Conservation (phyloP, 2,797 vertebrate species). For the Eulemur mongoz region DNA sequence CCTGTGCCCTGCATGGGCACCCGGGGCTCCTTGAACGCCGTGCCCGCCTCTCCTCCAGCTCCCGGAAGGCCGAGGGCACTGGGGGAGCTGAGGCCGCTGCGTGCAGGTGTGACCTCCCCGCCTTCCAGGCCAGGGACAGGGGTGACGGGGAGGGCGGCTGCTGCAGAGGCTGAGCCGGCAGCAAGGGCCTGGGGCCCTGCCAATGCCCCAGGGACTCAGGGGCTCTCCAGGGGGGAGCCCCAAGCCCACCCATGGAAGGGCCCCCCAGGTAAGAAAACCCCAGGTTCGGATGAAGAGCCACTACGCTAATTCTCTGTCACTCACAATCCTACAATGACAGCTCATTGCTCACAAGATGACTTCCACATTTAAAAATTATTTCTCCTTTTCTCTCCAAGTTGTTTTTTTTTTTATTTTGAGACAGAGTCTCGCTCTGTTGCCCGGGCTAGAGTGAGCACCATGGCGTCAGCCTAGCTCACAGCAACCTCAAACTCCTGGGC, state of each 20-base stretch:
- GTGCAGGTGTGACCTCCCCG: background rate
- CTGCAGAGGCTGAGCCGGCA: background rate
- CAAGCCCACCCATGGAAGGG: background rate
- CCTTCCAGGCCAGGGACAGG: background rate
- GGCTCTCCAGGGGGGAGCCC: slow-evolving; percentile 48
- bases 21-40: background rate
- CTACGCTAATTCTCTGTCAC: background rate
- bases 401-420: too few relatives aligned
- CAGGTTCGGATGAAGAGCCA: background rate
- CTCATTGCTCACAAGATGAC: background rate
- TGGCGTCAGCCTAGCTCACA: too few relatives aligned
- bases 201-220: slow-evolving; percentile 8
- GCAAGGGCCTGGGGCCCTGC: background rate
- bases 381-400: background rate
- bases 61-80: background rate
- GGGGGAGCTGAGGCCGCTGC: background rate
- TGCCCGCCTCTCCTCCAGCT: background rate
- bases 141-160: background rate
- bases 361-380: background rate
- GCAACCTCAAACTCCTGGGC: too few relatives aligned
- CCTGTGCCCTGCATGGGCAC: background rate
- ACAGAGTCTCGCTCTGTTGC: too few relatives aligned
- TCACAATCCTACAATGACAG: background rate
- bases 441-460: too few relatives aligned
- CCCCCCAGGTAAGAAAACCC: slow-evolving; percentile 45